Percentiles rank a stretch among this genome's conserved stretches.
phyloP scores from a whole-genome alignment of 1,140 invertebrate genomes.

The Drosophila setifemur region DNA sequence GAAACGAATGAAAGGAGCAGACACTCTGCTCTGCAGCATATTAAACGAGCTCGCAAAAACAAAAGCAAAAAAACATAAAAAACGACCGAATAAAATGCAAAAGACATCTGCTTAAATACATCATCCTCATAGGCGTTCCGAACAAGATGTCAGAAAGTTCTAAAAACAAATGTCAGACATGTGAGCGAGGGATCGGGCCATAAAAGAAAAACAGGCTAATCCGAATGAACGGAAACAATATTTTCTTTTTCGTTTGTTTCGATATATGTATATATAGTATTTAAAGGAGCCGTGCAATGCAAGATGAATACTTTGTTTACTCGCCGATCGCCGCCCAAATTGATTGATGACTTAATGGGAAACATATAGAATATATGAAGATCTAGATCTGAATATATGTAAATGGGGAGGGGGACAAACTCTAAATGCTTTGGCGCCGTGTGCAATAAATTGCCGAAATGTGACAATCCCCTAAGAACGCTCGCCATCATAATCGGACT shows the following conservation, averaged over 20 bases:
- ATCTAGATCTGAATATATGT: not conserved
- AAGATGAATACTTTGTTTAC: constrained; percentile 56
- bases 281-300: constrained; percentile 22
- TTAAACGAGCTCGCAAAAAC: constrained; percentile 16
- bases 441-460: constrained; percentile 68
- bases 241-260: constrained; percentile 9
- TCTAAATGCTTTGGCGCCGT: constrained; percentile 52
- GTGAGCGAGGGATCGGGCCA: constrained; percentile 25
- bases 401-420: not conserved
- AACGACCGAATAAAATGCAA: constrained; percentile 40
- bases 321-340: constrained; percentile 20
- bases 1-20: constrained; percentile 34
- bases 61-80: constrained; percentile 9
- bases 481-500: constrained; percentile 26
- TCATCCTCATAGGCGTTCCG: constrained; percentile 56
- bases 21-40: constrained; percentile 12
- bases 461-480: constrained; percentile 39
- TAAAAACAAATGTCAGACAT: constrained; percentile 67
- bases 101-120: constrained; percentile 70
- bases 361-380: constrained; percentile 5
- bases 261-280: constrained; percentile 1
- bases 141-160: constrained; percentile 62
- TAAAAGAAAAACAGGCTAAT: constrained; percentile 24
- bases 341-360: constrained; percentile 63
- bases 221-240: constrained; percentile 28